Evolutionary conservation across 2,797 vertebrate species (phyloP).

Genomic region (Australoheros facetus): DNA sequence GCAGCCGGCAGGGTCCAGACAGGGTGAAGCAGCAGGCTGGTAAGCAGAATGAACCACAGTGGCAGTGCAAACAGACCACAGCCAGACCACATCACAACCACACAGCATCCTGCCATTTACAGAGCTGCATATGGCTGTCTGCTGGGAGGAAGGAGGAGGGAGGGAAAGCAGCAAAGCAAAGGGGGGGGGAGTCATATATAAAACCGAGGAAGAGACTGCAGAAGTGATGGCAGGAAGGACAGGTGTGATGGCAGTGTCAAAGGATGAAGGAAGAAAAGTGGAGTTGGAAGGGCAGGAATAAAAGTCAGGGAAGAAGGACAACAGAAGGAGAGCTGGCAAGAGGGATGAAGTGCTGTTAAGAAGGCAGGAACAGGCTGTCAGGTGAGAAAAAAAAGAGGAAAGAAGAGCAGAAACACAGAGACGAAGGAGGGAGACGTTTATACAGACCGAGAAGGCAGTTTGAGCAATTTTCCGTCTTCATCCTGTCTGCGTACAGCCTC

Average conservation of each 20-base stretch:
- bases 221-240: not conserved
- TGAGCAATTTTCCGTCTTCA: constrained; percentile 30
- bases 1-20: constrained; percentile 51
- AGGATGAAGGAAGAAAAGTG: not conserved
- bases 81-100: constrained; percentile 73
- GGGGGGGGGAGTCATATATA: not conserved
- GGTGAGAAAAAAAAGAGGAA: not conserved
- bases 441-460: constrained; percentile 30
- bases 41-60: constrained; percentile 66
- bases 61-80: constrained; percentile 74
- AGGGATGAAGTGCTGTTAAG: constrained; percentile 13
- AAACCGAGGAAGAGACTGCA: not conserved
- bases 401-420: constrained; percentile 22
- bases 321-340: not conserved
- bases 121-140: constrained; percentile 50
- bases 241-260: not conserved
- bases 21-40: constrained; percentile 58
- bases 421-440: constrained; percentile 17
- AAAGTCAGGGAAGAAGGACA: constrained; percentile 17
- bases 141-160: constrained; percentile 7
- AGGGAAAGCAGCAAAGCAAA: not conserved
- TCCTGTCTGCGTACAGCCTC: constrained; percentile 15
- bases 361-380: constrained; percentile 15
- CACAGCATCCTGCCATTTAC: constrained; percentile 68
- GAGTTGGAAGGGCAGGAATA: not conserved